Evolutionary conservation across 1,140 invertebrate species (phyloP).

Genomic region (Calycopis cecrops): DNA sequence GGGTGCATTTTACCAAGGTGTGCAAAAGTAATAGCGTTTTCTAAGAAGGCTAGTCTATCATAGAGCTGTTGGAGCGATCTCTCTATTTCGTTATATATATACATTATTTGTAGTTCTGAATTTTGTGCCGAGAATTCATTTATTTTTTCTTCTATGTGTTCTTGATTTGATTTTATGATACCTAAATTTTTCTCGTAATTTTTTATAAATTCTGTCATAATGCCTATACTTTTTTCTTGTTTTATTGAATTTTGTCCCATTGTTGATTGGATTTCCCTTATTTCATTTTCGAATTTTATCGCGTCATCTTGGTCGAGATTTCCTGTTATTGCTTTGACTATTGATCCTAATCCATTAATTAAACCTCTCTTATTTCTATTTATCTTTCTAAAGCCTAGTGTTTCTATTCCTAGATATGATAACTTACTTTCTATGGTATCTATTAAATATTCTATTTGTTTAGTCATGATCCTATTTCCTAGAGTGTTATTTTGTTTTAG

Average conservation of each 20-base stretch:
- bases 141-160: not conserved
- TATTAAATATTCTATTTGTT: slow-evolving; percentile 29
- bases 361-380: slow-evolving; percentile 22
- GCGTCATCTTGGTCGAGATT: slow-evolving; percentile 25
- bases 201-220: slow-evolving; percentile 9
- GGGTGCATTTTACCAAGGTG: slow-evolving; percentile 27
- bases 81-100: slow-evolving; percentile 22
- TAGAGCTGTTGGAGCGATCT: slow-evolving; percentile 26
- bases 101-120: not conserved
- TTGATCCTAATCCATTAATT: slow-evolving; percentile 23
- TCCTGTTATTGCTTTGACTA: slow-evolving; percentile 27
- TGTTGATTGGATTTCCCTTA: too few relatives aligned
- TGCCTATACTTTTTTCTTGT: too few relatives aligned
- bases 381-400: slow-evolving; percentile 18
- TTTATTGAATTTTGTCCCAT: too few relatives aligned
- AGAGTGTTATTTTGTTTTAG: slow-evolving; percentile 4
- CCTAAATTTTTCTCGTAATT: not conserved
- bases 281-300: slow-evolving; percentile 21
- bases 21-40: slow-evolving; percentile 31
- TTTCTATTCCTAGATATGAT: slow-evolving; percentile 27
- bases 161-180: not conserved
- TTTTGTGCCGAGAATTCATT: not conserved
- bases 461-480: not conserved
- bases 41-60: slow-evolving; percentile 29
- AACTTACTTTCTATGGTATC: slow-evolving; percentile 32